Percentiles rank a stretch among this genome's conserved stretches.
phyloP scores from a whole-genome alignment of 1,140 invertebrate genomes.

The Camponotus floridanus region DNA sequence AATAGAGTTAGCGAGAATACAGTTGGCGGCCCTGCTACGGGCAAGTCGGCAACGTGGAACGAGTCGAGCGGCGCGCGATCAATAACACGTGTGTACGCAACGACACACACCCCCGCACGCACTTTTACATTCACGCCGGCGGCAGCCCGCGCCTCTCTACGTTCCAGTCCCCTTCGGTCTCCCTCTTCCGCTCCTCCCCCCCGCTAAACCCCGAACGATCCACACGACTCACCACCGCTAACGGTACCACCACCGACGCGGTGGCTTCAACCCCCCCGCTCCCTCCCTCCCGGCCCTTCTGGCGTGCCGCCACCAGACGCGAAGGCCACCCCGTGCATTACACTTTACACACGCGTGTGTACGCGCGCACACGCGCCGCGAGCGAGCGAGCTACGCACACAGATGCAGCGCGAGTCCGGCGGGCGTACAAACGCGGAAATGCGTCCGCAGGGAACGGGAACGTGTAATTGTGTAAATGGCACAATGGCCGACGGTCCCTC shows the following conservation, averaged over 20 bases:
- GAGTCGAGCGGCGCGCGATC: slow-evolving; percentile 78
- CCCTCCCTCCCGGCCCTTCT: neutral
- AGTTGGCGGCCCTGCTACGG: slow-evolving; percentile 81
- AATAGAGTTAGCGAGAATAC: slow-evolving; percentile 82
- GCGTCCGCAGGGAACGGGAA: slow-evolving; percentile 77
- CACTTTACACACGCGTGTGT: slow-evolving; percentile 39
- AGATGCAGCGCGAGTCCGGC: slow-evolving; percentile 28
- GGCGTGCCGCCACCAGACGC: slow-evolving; percentile 59
- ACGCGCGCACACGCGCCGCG: slow-evolving; percentile 34
- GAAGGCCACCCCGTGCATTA: slow-evolving; percentile 60
- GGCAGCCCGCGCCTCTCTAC: slow-evolving; percentile 44
- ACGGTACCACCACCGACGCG: slow-evolving; percentile 48
- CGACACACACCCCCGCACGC: slow-evolving; percentile 79
- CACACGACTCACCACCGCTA: slow-evolving; percentile 65
- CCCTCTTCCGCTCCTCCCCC: neutral
- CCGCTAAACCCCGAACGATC: slow-evolving; percentile 62
- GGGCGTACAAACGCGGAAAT: slow-evolving; percentile 74
- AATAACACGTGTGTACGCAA: slow-evolving; percentile 85
- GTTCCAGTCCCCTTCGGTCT: slow-evolving; percentile 13
- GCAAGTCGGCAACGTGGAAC: slow-evolving; percentile 73
- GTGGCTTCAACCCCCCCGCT: slow-evolving; percentile 38
- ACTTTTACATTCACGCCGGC: slow-evolving; percentile 75
- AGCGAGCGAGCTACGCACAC: slow-evolving; percentile 16
- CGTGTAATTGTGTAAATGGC: slow-evolving; percentile 83
- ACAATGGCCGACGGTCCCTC: slow-evolving; percentile 81